phyloP scores from a whole-genome alignment of 2,888 invertebrate species.

The Colostygia pectinataria region DNA sequence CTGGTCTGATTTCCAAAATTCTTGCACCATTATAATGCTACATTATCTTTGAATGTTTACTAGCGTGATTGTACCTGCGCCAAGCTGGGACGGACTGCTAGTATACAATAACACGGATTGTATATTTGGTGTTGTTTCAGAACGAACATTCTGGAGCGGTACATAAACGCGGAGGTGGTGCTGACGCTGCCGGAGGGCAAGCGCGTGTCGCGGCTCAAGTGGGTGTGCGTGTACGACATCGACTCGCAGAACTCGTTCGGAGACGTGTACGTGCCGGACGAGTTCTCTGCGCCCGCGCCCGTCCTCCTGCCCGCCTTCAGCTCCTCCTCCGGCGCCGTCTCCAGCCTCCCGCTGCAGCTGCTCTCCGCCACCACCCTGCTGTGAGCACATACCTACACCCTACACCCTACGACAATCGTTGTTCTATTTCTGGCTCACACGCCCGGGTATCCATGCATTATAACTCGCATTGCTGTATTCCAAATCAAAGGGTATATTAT shows the following conservation, averaged over 20 bases:
- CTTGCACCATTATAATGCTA: too few species aligned
- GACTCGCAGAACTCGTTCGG: conserved; percentile 94
- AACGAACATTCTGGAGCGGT: conserved; percentile 92
- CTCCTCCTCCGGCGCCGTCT: conserved; percentile 70
- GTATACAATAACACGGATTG: too few species aligned
- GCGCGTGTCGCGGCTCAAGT: conserved; percentile 93
- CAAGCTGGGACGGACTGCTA: too few species aligned
- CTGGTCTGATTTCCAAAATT: too few species aligned
- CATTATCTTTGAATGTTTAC: too few species aligned
- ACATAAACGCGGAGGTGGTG: conserved; percentile 92
- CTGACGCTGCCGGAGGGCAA: conserved; percentile 92
- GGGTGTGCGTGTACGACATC: conserved; percentile 95
- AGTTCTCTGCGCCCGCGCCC: conserved; percentile 92
- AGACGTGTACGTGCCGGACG: conserved; percentile 94
- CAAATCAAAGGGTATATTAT: too few species aligned
- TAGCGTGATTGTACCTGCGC: too few species aligned
- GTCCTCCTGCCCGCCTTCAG: conserved; percentile 74
- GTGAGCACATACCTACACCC: conserved; percentile 46
- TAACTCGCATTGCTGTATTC: too few species aligned
- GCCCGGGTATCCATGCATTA: too few species aligned
- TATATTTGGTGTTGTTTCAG: conserved; percentile 58
- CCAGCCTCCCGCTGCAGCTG: conserved; percentile 88
- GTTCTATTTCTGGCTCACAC: too few species aligned
- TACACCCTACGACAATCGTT: too few species aligned
- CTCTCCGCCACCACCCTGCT: conserved; percentile 91